Base-by-base conservation (phyloP, 2,888 invertebrate genomes). In the Himalopsyche japonica region DNA sequence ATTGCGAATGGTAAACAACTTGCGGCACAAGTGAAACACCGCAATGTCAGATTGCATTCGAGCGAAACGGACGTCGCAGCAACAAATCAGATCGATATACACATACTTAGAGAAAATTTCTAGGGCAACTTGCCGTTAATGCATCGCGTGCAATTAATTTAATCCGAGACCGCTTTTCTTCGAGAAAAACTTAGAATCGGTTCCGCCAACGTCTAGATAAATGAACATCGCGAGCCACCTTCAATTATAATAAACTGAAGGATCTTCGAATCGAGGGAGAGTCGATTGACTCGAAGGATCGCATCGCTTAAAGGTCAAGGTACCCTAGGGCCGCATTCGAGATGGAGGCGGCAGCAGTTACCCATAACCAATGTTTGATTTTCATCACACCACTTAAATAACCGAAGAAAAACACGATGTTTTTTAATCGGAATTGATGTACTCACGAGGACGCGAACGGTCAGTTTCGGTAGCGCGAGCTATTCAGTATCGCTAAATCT, bases 261-360 rank as follows among this genome's bases (percentile, higher is more conserved):
- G 57, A 57, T 57, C 24, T 70, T 27, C 27, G 70, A 70, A 70
- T 70, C 30, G 30, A 34, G 34, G 34, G 20, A 80, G 80, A 49
- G n/a, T 30, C 34, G 80, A 80, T 80, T 27, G 24, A 47, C 27
- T 12, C 80, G 20, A 37, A 34, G 24, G 24, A 64, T 57, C 47
- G 76, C 76, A 47, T 43, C 47, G 76, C 43, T 43, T 76, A 48
- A 43, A 81, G 81, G 76, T 81, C 81, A 81, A 81, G 81, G 81
- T 47, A 76, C 81, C 27, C 76, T 30, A 81, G 81, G 48, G 76
- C 81, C 43, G 81, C 64, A 70, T 76, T 47, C 47, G 76, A 81
- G 81, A 76, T 76, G 20, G 24, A 27, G 70, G 70, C 48, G 76
- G 47, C 37, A 27, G 76, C 81, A 76, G 81, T 27, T 81, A 76